Evolutionary conservation across 2,797 vertebrate species (phyloP).

Genomic region (Peromyscus melanophrys): DNA sequence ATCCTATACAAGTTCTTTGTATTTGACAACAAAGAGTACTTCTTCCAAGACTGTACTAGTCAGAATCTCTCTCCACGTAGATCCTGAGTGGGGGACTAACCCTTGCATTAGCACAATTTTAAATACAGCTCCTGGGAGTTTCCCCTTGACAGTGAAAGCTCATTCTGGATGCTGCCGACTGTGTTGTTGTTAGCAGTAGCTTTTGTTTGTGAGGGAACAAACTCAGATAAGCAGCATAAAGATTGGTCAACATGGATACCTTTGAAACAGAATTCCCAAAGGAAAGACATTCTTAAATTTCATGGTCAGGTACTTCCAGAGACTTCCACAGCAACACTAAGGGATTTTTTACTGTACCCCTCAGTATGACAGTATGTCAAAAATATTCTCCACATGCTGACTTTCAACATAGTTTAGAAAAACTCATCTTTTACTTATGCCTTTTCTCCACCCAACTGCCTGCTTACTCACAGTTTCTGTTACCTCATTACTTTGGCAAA

Average conservation of each 20-base stretch:
- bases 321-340: neutral
- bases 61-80: neutral
- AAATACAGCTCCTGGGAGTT: neutral
- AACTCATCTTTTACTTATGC: neutral
- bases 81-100: neutral
- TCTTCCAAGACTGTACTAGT: conserved; percentile 26
- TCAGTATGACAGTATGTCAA: neutral
- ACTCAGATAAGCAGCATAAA: neutral
- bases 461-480: conserved; percentile 76
- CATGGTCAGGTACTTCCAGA: neutral
- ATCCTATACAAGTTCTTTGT: neutral
- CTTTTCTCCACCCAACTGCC: conserved; percentile 8
- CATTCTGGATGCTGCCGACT: neutral
- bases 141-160: neutral
- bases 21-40: conserved; percentile 23
- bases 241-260: neutral
- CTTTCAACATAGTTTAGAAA: conserved; percentile 5
- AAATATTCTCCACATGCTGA: neutral
- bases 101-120: neutral
- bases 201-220: neutral
- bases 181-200: neutral
- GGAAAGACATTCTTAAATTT: neutral
- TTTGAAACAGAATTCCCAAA: neutral
- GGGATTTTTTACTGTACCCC: neutral
- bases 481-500: conserved; percentile 70